These are phyloP conservation scores for Chiloscyllium punctatum DNA, from an alignment of 2,797 vertebrate species.

Conservation along the genomic window DNA sequence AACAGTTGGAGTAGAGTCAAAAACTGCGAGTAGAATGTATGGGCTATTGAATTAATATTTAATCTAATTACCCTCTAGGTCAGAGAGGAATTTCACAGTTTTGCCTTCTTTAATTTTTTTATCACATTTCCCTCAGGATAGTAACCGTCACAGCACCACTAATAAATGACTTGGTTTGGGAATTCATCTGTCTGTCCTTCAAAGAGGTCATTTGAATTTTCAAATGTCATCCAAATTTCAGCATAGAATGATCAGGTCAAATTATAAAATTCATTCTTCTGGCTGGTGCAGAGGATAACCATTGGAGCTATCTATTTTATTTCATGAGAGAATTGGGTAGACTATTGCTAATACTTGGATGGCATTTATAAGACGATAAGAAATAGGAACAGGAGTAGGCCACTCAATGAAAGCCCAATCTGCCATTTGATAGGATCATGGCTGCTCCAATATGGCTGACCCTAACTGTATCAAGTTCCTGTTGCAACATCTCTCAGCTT, in stretches of 20 bases:
- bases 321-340: not conserved
- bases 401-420: too few species aligned
- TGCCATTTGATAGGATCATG: too few species aligned
- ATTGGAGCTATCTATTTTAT: not conserved
- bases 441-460: too few species aligned
- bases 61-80: slow-evolving; percentile 8
- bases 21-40: too few species aligned
- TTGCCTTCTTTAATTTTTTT: not conserved
- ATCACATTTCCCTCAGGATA: not conserved
- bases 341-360: not conserved
- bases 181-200: not conserved
- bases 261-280: not conserved
- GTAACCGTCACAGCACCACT: not conserved
- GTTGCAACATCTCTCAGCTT: too few species aligned
- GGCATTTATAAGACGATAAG: not conserved
- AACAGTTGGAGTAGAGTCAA: not conserved
- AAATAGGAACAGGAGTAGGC: too few species aligned
- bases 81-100: slow-evolving; percentile 30
- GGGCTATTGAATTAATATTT: slow-evolving; percentile 17
- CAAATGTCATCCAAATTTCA: slow-evolving; percentile 20
- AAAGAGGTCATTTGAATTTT: not conserved
- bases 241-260: not conserved
- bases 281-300: not conserved
- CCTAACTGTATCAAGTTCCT: too few species aligned
- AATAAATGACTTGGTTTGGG: slow-evolving; percentile 20